phyloP scores from a whole-genome alignment of 2,888 invertebrate genomes.

The Pilophorus perplexus region DNA sequence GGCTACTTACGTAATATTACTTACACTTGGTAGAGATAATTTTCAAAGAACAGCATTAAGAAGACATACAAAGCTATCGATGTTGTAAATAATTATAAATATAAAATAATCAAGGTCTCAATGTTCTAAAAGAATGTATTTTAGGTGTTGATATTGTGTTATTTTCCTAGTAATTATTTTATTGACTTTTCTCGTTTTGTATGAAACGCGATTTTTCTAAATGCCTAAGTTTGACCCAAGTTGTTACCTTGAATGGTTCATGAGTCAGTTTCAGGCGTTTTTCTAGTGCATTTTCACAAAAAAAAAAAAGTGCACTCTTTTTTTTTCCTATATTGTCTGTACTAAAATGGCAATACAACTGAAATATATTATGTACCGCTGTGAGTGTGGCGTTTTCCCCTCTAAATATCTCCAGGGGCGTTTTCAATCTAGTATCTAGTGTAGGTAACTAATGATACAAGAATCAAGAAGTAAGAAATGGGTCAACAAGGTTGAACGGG shows the following conservation, averaged over 20 bases:
- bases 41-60: slow-evolving; percentile 15
- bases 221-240: neutral
- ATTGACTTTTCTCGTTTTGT: neutral
- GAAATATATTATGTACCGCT: slow-evolving; percentile 29
- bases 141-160: slow-evolving; percentile 13
- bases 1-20: too few relatives aligned
- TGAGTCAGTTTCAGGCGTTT: neutral
- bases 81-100: slow-evolving; percentile 42
- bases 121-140: slow-evolving; percentile 21
- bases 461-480: too few relatives aligned
- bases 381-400: too few relatives aligned
- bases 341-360: slow-evolving; percentile 19
- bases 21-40: too few relatives aligned
- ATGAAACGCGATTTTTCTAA: neutral
- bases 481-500: too few relatives aligned
- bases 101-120: slow-evolving; percentile 26
- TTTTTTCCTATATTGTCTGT: slow-evolving; percentile 25
- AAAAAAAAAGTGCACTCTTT: too few relatives aligned
- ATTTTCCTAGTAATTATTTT: neutral
- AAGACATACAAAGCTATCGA: slow-evolving; percentile 37
- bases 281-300: slow-evolving; percentile 5
- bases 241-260: slow-evolving; percentile 1
- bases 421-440: too few relatives aligned
- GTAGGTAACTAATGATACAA: too few relatives aligned
- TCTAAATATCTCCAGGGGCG: too few relatives aligned